Conservation (phyloP, 2,113 vertebrate species). For the Forbesichthys papilliferus region DNA sequence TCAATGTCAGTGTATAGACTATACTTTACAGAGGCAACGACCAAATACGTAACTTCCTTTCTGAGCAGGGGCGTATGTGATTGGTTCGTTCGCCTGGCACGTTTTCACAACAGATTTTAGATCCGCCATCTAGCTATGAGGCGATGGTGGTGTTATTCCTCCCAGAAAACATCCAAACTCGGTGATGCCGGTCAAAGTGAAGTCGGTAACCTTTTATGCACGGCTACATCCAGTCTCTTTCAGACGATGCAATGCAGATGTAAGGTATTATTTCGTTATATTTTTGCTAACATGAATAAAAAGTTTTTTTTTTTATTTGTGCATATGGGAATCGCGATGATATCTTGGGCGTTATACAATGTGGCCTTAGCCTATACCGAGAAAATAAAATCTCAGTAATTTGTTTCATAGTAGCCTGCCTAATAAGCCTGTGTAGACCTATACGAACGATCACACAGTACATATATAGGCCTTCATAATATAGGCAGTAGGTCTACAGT, state of each 20-base stretch:
- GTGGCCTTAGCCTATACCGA: too few relatives aligned
- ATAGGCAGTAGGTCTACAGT: too few relatives aligned
- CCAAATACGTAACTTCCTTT: constrained; percentile 78
- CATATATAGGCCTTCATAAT: too few relatives aligned
- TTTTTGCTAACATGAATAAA: too few relatives aligned
- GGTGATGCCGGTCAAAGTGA: not conserved
- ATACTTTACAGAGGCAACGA: constrained; percentile 61
- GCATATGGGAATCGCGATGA: too few relatives aligned
- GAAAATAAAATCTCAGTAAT: too few relatives aligned
- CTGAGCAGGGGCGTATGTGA: constrained; percentile 45
- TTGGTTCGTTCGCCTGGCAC: constrained; percentile 66
- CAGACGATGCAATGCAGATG: not conserved
- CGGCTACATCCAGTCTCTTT: not conserved
- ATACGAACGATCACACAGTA: too few relatives aligned
- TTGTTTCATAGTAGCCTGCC: too few relatives aligned
- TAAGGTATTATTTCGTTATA: too few relatives aligned
- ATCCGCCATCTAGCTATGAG: constrained; percentile 44
- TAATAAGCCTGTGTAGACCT: too few relatives aligned
- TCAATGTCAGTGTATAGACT: not conserved
- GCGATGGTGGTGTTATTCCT: constrained; percentile 23
- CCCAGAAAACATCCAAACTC: constrained; percentile 5
- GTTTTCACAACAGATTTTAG: constrained; percentile 39
- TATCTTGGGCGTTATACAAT: too few relatives aligned
- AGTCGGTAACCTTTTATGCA: not conserved
- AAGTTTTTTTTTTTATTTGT: too few relatives aligned